A percentile compares a stretch with the other conserved stretches of the same genome.
Evolutionary conservation across 2,797 vertebrate species (phyloP).

Genomic region (Rhynchotus rufescens): DNA sequence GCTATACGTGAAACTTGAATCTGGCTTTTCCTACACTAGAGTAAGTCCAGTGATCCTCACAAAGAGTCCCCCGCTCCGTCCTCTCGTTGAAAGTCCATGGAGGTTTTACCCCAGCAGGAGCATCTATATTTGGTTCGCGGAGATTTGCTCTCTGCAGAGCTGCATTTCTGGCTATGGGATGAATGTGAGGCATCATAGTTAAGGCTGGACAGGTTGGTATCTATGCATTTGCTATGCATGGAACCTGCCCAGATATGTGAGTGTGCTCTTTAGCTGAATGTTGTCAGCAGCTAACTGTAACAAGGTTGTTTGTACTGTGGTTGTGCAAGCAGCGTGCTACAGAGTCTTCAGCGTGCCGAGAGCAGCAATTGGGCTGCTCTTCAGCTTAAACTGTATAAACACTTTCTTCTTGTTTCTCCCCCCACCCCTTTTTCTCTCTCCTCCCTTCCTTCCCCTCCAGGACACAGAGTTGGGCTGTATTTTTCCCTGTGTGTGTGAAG

Average conservation of each 20-base stretch:
- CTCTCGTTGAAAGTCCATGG: not conserved
- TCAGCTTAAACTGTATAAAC: conserved; percentile 6
- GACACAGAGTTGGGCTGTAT: conserved; percentile 23
- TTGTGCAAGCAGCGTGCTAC: not conserved
- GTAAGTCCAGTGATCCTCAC: not conserved
- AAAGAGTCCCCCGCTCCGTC: not conserved
- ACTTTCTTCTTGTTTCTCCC: not conserved
- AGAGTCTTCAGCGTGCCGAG: conserved; percentile 27
- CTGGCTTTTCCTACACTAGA: not conserved
- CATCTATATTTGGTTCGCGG: not conserved
- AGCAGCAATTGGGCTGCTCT: not conserved
- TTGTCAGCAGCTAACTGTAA: conserved; percentile 38
- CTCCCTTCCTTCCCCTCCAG: conserved; percentile 54
- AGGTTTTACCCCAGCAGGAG: conserved; percentile 2
- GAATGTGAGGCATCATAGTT: not conserved
- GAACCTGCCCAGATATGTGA: conserved; percentile 32
- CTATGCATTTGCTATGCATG: conserved; percentile 20
- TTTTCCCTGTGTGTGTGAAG: conserved; percentile 44
- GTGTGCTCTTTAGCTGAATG: conserved; percentile 45
- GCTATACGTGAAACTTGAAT: not conserved
- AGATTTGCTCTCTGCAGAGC: conserved; percentile 7
- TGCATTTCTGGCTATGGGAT: not conserved
- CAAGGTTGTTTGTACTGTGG: conserved; percentile 6
- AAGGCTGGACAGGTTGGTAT: conserved; percentile 25
- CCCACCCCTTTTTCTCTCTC: not conserved